Evolutionary conservation across 2,113 vertebrate species (phyloP).

Genomic region (Thymallus thymallus): DNA sequence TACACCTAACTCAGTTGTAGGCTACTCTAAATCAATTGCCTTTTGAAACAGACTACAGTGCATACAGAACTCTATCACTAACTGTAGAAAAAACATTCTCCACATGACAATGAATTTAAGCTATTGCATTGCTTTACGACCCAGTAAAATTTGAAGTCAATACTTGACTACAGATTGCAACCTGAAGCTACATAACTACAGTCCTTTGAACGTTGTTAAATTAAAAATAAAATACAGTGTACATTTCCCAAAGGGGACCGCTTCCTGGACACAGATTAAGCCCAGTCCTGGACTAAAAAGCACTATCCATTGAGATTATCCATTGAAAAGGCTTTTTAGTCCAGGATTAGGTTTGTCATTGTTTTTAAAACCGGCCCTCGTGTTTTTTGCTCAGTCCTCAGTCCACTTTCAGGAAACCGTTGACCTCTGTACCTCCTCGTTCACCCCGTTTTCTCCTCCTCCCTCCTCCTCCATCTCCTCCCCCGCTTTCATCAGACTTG

Average conservation of each 20-base stretch:
- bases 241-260: conserved; percentile 44
- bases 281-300: too few relatives aligned
- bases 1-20: conserved; percentile 21
- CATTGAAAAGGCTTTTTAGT: too few relatives aligned
- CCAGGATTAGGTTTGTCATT: too few relatives aligned
- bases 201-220: conserved; percentile 65
- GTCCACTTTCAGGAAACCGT: conserved; percentile 88
- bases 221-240: conserved; percentile 56
- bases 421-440: conserved; percentile 45
- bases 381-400: conserved; percentile 60
- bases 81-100: conserved; percentile 41
- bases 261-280: too few relatives aligned
- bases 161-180: not conserved
- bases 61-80: conserved; percentile 11
- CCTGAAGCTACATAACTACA: conserved; percentile 39
- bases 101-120: conserved; percentile 35
- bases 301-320: too few relatives aligned
- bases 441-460: conserved; percentile 61
- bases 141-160: not conserved
- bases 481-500: conserved; percentile 44
- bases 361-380: too few relatives aligned
- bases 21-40: not conserved
- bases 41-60: not conserved
- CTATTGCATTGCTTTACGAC: conserved; percentile 44
- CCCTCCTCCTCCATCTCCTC: not conserved